Conservation (phyloP, 2,113 vertebrate genomes). For the Oreotrochilus melanogaster region DNA sequence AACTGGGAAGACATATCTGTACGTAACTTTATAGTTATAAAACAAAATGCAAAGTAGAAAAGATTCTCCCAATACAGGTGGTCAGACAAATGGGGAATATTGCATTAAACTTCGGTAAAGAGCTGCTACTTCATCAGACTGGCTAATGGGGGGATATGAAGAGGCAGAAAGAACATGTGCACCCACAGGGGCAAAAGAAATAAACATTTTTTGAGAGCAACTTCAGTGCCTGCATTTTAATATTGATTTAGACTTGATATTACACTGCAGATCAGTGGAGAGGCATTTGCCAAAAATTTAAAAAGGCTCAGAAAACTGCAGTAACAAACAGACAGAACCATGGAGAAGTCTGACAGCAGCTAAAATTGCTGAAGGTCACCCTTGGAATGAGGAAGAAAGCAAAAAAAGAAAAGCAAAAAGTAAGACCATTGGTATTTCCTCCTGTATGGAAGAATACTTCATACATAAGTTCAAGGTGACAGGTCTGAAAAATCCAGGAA, state of each 20-base stretch:
- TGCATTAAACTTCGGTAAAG: neutral
- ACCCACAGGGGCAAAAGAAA: neutral
- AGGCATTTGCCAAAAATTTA: neutral
- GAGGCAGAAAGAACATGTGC: neutral
- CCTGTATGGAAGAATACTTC: neutral
- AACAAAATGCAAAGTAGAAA: neutral
- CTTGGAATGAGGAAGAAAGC: neutral
- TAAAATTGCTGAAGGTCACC: neutral
- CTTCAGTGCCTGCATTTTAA: neutral
- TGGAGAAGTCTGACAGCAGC: neutral
- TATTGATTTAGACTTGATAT: neutral
- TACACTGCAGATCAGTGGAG: neutral
- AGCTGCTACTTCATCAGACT: neutral
- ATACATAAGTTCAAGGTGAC: neutral
- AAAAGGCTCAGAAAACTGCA: neutral
- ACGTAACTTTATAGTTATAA: neutral
- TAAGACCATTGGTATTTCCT: neutral
- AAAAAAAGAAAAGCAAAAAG: neutral
- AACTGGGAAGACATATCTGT: neutral
- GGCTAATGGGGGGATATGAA: neutral
- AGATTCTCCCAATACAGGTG: neutral
- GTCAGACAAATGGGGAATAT: neutral
- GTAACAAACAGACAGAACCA: neutral
- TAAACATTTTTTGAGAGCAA: neutral
- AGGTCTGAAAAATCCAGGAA: neutral